Evolutionary conservation across 2,888 invertebrate species (phyloP).

Genomic region (Eueremaeus valkanovi): DNA sequence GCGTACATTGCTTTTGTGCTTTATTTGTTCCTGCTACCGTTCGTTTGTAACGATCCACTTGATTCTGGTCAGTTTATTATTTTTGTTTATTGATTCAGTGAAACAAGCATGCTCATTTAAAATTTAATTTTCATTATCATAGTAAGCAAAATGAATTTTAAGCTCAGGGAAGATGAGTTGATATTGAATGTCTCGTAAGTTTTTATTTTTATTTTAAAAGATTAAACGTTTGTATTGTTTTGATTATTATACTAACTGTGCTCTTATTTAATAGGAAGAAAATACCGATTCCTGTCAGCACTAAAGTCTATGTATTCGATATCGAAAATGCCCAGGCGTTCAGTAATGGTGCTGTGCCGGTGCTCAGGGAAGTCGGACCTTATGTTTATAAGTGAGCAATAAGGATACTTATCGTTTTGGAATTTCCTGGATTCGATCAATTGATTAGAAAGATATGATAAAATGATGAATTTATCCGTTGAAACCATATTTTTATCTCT

Average conservation of each 20-base stretch:
- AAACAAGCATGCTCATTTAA: no score
- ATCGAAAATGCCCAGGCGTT: background rate
- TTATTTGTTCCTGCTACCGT: no score
- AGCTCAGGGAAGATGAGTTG: background rate
- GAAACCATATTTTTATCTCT: no score
- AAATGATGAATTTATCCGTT: no score
- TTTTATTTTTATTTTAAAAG: background rate
- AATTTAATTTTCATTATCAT: background rate
- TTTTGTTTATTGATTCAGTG: no score
- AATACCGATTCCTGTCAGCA: background rate
- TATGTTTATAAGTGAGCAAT: slow-evolving; percentile 18
- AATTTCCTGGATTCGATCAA: no score
- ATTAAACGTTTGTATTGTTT: background rate
- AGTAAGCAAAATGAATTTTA: background rate
- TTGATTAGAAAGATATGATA: no score
- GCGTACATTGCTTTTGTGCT: no score
- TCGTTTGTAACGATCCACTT: no score
- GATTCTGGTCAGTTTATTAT: no score
- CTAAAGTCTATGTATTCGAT: background rate
- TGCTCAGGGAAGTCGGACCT: background rate
- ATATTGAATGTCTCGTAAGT: background rate
- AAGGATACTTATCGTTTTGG: background rate
- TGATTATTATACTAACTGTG: background rate
- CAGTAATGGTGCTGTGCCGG: background rate
- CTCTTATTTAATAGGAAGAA: background rate